phyloP scores from a whole-genome alignment of 2,113 vertebrate genomes.

The Lagenorhynchus albirostris region DNA sequence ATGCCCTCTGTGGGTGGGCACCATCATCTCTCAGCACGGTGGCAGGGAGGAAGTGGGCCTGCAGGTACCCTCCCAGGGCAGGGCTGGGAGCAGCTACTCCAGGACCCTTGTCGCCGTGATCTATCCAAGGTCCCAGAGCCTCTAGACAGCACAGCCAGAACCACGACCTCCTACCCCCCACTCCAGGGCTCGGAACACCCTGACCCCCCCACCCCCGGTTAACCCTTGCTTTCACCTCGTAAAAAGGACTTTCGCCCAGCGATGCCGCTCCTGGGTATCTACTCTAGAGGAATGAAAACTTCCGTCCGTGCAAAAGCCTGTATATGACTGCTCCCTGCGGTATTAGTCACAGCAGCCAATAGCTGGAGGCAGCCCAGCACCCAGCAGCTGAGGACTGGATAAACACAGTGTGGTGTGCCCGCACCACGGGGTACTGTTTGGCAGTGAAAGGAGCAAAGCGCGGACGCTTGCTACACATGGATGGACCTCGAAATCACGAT shows the following conservation, averaged over 20 bases:
- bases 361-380: neutral
- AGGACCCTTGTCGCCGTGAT: neutral
- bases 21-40: neutral
- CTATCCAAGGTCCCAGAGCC: neutral
- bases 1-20: neutral
- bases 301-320: neutral
- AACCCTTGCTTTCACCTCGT: neutral
- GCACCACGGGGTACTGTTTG: accelerated
- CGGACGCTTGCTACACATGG: accelerated
- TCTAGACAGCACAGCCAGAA: neutral
- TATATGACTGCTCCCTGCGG: accelerated
- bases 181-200: neutral
- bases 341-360: accelerated
- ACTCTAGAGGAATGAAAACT: neutral
- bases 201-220: neutral
- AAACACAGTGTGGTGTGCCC: accelerated
- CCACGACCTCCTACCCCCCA: neutral
- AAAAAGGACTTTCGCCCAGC: neutral
- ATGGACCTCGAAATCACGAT: accelerated
- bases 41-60: neutral
- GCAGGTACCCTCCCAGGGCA: neutral
- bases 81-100: neutral
- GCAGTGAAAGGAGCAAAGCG: neutral
- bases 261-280: neutral
- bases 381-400: accelerated